Conservation (phyloP, 2,888 invertebrate genomes). For the Nemotelus nigrinus region DNA sequence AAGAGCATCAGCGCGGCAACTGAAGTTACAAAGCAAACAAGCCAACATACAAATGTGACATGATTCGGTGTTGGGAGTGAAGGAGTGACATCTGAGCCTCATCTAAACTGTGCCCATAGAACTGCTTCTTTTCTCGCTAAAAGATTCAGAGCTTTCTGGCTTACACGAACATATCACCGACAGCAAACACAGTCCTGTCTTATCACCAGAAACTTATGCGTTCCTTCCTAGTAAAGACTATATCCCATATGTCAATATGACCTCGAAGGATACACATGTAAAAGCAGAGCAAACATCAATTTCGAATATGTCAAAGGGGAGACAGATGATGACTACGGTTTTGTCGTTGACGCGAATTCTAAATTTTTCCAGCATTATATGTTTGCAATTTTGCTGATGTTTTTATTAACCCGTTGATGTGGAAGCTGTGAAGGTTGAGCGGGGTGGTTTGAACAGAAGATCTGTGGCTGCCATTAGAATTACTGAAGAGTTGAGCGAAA, state of each 20-base stretch:
- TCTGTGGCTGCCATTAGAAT: conserved; percentile 2
- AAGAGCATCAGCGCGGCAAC: background rate
- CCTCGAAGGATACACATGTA: conserved; percentile 50
- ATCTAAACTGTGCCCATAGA: background rate
- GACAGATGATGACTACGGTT: conserved; percentile 48
- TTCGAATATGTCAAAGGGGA: conserved; percentile 49
- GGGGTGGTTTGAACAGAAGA: background rate
- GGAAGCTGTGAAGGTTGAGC: background rate
- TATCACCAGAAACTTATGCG: background rate
- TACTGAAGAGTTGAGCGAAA: background rate
- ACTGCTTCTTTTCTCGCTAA: background rate
- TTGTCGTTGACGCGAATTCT: conserved; percentile 48
- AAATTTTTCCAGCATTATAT: conserved; percentile 36
- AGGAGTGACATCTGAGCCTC: background rate
- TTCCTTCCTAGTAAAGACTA: background rate
- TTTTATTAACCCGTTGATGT: conserved; percentile 20
- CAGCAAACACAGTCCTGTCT: background rate
- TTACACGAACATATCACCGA: background rate
- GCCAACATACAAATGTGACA: conserved; percentile 33
- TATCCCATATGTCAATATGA: conserved; percentile 51
- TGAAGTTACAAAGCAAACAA: conserved; percentile 30
- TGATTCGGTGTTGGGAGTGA: conserved; percentile 33
- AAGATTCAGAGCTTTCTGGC: background rate
- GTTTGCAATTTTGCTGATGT: background rate
- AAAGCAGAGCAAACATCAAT: conserved; percentile 51